Evolutionary conservation across 2,888 invertebrate species (phyloP), one percentile per base, ranked within the genome.

Genomic region (Quadroppia sp.): DNA sequence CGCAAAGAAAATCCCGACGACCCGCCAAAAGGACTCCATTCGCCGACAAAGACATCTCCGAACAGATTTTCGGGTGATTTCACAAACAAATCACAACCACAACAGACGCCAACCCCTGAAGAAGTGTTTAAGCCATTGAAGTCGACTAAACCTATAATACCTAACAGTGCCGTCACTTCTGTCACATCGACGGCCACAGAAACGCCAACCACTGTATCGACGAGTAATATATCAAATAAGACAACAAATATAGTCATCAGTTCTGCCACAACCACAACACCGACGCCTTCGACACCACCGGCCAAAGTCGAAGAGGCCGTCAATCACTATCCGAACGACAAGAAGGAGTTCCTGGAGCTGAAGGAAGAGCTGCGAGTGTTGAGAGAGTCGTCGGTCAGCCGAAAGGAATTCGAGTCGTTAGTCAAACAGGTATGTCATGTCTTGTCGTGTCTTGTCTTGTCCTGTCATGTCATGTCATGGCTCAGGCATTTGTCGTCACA

Each of bases 371-470:
- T 74, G 3, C 67, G 45, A 17, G 28, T 25, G 40, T 25, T 61
- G 15, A 71, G 45, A 32, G 67, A 74, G 32, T 50, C 61, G 7
- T 36, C 48, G 9, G 74, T 74, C 13, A 36, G 61, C 30, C 61
- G 69, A 20, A 71, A 61, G 64, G 74, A 74, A 11, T 67, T 56
- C n/a, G 74, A 74, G 4, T 61, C 61, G 48, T 50, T 74, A 28
- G 42, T 64, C 50, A 74, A 67, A 71, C 67, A 74, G 74, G 74
- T 74, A 74, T 67, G 20, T 36, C 36, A 36, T 36, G 36, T 36
- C 36, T 7, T 36, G 36, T 36, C 36, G 9, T 36, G 6, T 9
- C 36, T 7, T 36, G 6, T 9, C 36, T 7, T 36, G 36, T 36
- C 36, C n/a, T 36, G 36, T 36, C 36, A 36, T 36, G 6, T 9